Conservation (phyloP, 2,113 vertebrate genomes). For the Microcebus murinus region DNA sequence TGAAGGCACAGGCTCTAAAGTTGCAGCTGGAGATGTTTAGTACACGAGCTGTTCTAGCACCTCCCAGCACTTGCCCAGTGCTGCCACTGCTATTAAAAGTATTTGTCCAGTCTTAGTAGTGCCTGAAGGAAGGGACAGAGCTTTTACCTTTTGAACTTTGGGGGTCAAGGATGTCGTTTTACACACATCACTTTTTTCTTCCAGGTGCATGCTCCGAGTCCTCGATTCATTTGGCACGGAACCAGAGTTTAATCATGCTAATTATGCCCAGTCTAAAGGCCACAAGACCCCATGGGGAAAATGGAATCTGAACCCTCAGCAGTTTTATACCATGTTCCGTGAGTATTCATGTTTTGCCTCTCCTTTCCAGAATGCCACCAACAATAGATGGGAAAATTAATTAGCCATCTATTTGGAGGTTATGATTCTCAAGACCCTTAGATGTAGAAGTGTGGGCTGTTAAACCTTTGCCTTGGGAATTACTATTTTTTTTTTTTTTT, state of each 20-base stretch:
- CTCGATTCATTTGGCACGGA: constrained; percentile 98
- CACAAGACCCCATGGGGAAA: constrained; percentile 99
- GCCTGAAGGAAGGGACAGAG: not conserved
- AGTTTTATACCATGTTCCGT: constrained; percentile 99
- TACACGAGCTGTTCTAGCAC: not conserved
- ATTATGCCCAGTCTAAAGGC: constrained; percentile 98
- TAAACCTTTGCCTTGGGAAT: not conserved
- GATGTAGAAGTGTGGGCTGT: not conserved
- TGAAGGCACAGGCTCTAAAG: not conserved
- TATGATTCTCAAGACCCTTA: not conserved
- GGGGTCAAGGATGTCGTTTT: not conserved
- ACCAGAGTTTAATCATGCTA: constrained; percentile 98
- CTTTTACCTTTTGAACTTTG: not conserved
- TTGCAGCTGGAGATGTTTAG: not conserved
- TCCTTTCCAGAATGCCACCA: not conserved
- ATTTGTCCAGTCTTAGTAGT: not conserved
- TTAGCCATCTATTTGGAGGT: not conserved
- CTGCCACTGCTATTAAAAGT: not conserved
- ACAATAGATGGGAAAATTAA: not conserved
- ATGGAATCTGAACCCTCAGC: constrained; percentile 99
- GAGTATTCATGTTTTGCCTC: constrained; percentile 82
- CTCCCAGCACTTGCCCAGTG: not conserved
- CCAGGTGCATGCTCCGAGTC: constrained; percentile 98
- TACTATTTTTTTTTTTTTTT: not conserved
- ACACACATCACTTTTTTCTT: constrained; percentile 5